A percentile compares a stretch with the other conserved stretches of the same genome.
Conservation (phyloP, 2,888 invertebrate species). For the Campoplex capitator region DNA sequence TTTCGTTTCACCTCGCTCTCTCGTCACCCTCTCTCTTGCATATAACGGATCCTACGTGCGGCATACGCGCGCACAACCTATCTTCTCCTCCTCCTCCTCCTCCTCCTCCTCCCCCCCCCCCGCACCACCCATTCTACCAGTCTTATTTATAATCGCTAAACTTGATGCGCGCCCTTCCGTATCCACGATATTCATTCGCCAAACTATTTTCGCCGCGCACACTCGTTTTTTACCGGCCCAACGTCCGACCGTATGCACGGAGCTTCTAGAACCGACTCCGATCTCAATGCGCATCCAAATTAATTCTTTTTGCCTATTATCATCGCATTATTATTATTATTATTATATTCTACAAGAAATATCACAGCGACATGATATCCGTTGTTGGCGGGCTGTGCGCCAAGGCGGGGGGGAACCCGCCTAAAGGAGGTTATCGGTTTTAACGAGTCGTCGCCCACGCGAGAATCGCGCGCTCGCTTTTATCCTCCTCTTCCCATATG, state of each 20-base stretch:
- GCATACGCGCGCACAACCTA: slow-evolving; percentile 19
- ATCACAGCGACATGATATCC: background rate
- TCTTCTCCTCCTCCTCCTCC: slow-evolving; percentile 36
- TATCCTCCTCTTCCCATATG: slow-evolving; percentile 1
- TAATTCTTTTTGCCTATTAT: slow-evolving; percentile 5
- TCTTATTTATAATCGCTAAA: background rate
- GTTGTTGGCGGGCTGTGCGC: background rate
- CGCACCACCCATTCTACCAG: background rate
- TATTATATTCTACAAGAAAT: background rate
- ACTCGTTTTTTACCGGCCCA: background rate
- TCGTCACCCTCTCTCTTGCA: slow-evolving; percentile 48
- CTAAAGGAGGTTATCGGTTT: slow-evolving; percentile 47
- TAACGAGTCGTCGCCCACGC: slow-evolving; percentile 61
- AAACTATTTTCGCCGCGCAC: background rate
- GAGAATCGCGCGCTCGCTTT: slow-evolving; percentile 37
- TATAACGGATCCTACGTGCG: slow-evolving; percentile 65
- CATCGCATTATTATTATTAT: background rate
- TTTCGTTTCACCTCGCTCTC: slow-evolving; percentile 60
- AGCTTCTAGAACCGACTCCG: too few species aligned
- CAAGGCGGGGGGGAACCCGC: slow-evolving; percentile 5
- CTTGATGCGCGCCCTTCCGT: background rate
- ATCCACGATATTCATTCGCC: slow-evolving; percentile 3
- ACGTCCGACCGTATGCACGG: too few species aligned
- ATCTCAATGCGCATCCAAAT: background rate
- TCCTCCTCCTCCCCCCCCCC: slow-evolving; percentile 28